A percentile compares a stretch with the other conserved stretches of the same genome.
Conservation (phyloP, 2,113 vertebrate species). For the Dendrocopos noguchii region DNA sequence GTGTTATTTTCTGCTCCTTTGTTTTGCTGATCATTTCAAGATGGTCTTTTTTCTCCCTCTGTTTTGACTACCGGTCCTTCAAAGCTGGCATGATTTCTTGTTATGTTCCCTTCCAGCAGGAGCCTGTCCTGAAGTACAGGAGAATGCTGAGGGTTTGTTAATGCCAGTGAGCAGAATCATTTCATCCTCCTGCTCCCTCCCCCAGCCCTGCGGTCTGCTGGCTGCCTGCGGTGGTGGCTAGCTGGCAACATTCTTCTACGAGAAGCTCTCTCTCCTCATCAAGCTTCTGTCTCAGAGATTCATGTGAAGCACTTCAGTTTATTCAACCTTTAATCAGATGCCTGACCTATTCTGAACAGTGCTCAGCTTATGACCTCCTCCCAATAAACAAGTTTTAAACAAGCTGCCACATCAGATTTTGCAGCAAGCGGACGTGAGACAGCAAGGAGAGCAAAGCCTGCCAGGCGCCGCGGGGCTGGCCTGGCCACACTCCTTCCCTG, state of each 20-base stretch:
- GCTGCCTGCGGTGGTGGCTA: neutral
- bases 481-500: neutral
- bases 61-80: slow-evolving; percentile 2
- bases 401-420: slow-evolving; percentile 64
- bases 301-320: slow-evolving; percentile 44
- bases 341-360: slow-evolving; percentile 30
- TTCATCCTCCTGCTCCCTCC: slow-evolving; percentile 2
- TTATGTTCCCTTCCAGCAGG: neutral
- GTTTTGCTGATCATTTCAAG: slow-evolving; percentile 3
- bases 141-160: neutral
- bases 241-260: slow-evolving; percentile 21
- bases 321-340: slow-evolving; percentile 56
- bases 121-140: neutral
- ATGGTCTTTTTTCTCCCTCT: neutral
- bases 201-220: neutral
- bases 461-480: neutral
- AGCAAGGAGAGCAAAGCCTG: slow-evolving; percentile 14
- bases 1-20: neutral
- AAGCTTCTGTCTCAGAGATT: slow-evolving; percentile 49
- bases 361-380: slow-evolving; percentile 53
- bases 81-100: neutral
- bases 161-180: neutral
- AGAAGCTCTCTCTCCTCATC: slow-evolving; percentile 26
- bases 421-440: neutral
- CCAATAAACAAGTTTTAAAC: slow-evolving; percentile 66